Conservation (phyloP, 2,113 vertebrate species). For the Oncorhynchus mykiss region DNA sequence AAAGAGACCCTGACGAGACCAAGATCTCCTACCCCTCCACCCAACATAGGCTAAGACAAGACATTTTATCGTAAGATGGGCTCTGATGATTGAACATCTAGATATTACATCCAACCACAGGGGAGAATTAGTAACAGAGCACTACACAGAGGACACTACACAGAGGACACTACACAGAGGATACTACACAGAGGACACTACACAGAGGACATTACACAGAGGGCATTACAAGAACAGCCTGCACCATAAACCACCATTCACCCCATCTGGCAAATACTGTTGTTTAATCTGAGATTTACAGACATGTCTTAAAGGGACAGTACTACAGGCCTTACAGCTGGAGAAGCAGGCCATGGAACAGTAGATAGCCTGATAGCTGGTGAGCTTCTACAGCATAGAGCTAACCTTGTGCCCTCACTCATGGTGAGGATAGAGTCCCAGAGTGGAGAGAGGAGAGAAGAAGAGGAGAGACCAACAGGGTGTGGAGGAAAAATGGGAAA, state of each 20-base stretch:
- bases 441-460: slow-evolving; percentile 21
- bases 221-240: slow-evolving; percentile 11
- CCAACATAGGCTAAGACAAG: background rate
- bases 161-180: background rate
- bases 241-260: background rate
- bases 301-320: background rate
- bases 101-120: background rate
- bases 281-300: slow-evolving; percentile 1
- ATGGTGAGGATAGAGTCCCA: slow-evolving; percentile 38
- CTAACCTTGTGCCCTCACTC: background rate
- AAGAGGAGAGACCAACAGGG: background rate
- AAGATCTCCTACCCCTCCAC: too few relatives aligned
- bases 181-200: background rate
- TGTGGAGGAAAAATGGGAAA: slow-evolving; percentile 16
- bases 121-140: background rate
- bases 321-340: background rate
- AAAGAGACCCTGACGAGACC: too few relatives aligned
- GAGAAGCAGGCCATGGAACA: background rate
- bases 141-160: slow-evolving; percentile 1
- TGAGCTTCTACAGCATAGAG: background rate
- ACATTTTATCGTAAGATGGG: background rate
- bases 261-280: background rate
- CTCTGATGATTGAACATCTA: background rate
- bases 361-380: background rate
- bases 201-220: slow-evolving; percentile 6